Base-by-base conservation (phyloP, 1,140 invertebrate genomes). In the Dinoponera quadriceps region DNA sequence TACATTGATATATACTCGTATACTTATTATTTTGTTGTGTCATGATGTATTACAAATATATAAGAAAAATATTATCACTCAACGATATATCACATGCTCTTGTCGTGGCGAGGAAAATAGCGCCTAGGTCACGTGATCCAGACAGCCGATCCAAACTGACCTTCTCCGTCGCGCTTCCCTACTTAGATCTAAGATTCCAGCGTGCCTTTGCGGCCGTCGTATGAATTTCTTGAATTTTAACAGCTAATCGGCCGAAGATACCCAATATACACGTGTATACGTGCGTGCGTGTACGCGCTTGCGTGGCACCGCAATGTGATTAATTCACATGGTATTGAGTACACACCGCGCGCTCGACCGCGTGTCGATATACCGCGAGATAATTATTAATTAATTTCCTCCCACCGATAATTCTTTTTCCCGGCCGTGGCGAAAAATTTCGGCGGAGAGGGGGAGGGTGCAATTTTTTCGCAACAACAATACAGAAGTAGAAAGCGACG, bases 351-450 rank as follows among this genome's bases (percentile, higher is more conserved):
- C 65, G 25, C 51, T 48, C 65, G 51, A 44, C 51, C 65, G 18
- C 33, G 20, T 25, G 65, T 69, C 63, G 63, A 78, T 48, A 38
- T 27, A 38, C 65, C 51, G 22, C 65, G 51, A 16, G 75, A 80
- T 80, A 80, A 80, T 80, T 80, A 80, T 65, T 51, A 80, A 80
- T 71, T 80, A 80, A 80, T 80, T 48, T 71, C 65, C 59, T 51
- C 48, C 9, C 38, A 9, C 49, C 51, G 33, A 13, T 55, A 55
- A 27, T 69, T 80, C 7, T 44, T 44, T 44, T 9, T 0, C 11
- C 7, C 25, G 54, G 5, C 38, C 20, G 33, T 33, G 29, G 18
- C 9, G 51, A 71, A 80, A 80, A 80, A 80, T 80, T 69, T 57
- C 33, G 25, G 4, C 1, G 22, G 16, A 13, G 16, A 14, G 22